A percentile compares a stretch with the other conserved stretches of the same genome.
Evolutionary conservation across 2,113 vertebrate genomes (phyloP).

Genomic region (Boleophthalmus pectinirostris): DNA sequence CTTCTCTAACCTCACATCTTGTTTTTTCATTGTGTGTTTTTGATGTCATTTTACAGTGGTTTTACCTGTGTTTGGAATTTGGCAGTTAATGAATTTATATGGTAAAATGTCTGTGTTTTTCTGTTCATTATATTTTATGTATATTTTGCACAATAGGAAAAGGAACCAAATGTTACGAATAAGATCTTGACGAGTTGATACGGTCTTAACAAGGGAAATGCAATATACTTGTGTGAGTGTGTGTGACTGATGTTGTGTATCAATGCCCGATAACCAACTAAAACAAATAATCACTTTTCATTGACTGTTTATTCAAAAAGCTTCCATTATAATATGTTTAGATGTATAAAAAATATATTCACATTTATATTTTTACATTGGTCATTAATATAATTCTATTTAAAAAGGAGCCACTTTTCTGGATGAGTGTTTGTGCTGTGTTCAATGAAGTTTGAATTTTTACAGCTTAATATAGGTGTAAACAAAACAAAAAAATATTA

Average conservation of each 20-base stretch:
- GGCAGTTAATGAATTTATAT: conserved; percentile 52
- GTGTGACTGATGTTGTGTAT: conserved; percentile 49
- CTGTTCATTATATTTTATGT: conserved; percentile 61
- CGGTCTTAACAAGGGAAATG: conserved; percentile 79
- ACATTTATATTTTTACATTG: conserved; percentile 81
- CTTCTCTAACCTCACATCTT: conserved; percentile 48
- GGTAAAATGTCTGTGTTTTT: conserved; percentile 38
- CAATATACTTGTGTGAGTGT: conserved; percentile 67
- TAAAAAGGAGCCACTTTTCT: conserved; percentile 45
- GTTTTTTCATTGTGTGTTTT: conserved; percentile 38
- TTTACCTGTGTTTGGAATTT: conserved; percentile 62
- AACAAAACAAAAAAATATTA: conserved; percentile 33
- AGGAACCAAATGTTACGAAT: conserved; percentile 80
- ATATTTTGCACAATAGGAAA: conserved; percentile 83
- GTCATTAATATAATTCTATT: conserved; percentile 53
- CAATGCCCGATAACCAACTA: conserved; percentile 62
- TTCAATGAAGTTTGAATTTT: conserved; percentile 76
- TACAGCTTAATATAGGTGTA: conserved; percentile 66
- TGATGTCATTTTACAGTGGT: conserved; percentile 41
- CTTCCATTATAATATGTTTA: conserved; percentile 66
- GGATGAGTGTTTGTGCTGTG: conserved; percentile 69
- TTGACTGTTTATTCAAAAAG: conserved; percentile 63
- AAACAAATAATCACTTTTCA: conserved; percentile 43
- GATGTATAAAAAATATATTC: conserved; percentile 63
- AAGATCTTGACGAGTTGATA: conserved; percentile 65